phyloP scores from a whole-genome alignment of 2,113 vertebrate genomes.

The Ammodytes marinus region DNA sequence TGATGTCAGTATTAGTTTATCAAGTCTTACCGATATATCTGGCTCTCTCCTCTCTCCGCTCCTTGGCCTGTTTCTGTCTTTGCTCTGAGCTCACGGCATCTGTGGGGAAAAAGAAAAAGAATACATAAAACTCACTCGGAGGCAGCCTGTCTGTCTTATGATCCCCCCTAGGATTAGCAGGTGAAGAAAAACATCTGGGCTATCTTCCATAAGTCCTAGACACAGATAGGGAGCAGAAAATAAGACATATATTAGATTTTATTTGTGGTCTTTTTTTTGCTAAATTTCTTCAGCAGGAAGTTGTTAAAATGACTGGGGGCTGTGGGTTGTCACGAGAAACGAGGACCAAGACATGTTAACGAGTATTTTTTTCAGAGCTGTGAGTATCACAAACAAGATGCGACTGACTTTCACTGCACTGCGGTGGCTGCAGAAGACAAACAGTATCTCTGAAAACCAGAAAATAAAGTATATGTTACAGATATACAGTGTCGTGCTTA shows the following conservation, averaged over 20 bases:
- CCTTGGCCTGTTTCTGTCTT: slow-evolving; percentile 92
- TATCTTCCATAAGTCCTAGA: neutral
- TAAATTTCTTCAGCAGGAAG: too few species aligned
- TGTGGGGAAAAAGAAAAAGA: slow-evolving; percentile 60
- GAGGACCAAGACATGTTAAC: neutral
- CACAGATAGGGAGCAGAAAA: neutral
- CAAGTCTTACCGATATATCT: slow-evolving; percentile 91
- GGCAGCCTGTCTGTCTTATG: neutral
- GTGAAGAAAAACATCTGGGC: neutral
- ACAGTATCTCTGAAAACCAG: neutral
- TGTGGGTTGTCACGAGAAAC: neutral
- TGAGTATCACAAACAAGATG: neutral
- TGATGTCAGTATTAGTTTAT: neutral
- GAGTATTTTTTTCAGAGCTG: neutral
- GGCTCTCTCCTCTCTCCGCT: slow-evolving; percentile 93
- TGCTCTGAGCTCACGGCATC: slow-evolving; percentile 93
- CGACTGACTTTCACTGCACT: neutral
- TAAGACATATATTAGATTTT: neutral
- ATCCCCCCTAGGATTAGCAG: neutral
- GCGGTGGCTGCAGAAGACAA: neutral
- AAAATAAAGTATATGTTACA: too few species aligned
- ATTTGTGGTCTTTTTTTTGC: too few species aligned
- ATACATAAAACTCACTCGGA: neutral
- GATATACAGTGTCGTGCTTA: too few species aligned
- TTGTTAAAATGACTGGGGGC: neutral